These are phyloP conservation scores for Tychaedon coryphoeus DNA, from an alignment of 2,113 vertebrate species.

Conservation along the genomic window DNA sequence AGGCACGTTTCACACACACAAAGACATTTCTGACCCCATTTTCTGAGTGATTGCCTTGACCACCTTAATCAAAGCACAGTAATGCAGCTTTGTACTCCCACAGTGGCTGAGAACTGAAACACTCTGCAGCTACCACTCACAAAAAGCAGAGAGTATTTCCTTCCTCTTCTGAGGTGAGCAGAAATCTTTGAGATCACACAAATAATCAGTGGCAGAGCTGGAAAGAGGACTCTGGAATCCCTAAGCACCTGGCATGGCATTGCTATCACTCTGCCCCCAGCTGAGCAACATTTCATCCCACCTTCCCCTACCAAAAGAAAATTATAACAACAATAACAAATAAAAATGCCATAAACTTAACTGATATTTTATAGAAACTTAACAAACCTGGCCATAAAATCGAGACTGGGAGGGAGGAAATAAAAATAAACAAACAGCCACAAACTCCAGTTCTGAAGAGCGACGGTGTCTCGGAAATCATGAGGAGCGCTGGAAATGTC, in stretches of 20 bases:
- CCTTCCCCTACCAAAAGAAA: neutral
- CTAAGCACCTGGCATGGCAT: neutral
- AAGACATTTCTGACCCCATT: neutral
- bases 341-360: conserved; percentile 2
- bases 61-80: neutral
- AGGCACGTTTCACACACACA: neutral
- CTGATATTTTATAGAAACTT: neutral
- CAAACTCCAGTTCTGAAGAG: neutral
- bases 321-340: neutral
- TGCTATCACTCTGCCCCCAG: neutral
- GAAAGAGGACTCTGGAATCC: neutral
- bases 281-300: neutral
- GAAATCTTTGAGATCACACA: neutral
- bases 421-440: conserved; percentile 32
- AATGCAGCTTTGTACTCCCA: neutral
- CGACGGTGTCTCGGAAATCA: conserved; percentile 22
- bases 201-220: neutral
- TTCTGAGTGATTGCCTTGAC: neutral
- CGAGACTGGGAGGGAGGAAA: neutral
- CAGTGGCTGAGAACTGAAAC: neutral
- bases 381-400: conserved; percentile 1
- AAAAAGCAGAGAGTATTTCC: neutral
- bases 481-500: conserved; percentile 7
- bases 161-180: neutral
- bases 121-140: neutral